A percentile compares a stretch with the other conserved stretches of the same genome.
Evolutionary conservation across 2,797 vertebrate genomes (phyloP).

Genomic region (Ara ararauna): DNA sequence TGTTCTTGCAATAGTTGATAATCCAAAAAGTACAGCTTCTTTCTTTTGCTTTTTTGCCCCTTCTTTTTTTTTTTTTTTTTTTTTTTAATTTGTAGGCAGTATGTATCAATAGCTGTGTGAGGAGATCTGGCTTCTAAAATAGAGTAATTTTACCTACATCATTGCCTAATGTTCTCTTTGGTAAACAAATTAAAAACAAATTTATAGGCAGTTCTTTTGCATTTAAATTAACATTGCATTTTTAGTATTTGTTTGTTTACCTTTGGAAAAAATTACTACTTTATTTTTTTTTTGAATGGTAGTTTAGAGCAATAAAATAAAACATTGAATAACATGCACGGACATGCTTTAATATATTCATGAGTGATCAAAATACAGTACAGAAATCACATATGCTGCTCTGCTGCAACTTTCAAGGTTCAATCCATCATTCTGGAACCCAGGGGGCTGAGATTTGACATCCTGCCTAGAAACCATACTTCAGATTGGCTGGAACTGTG

Average conservation of each 20-base stretch:
- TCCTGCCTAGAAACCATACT: slow-evolving; percentile 69
- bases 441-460: slow-evolving; percentile 72
- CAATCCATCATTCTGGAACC: slow-evolving; percentile 73
- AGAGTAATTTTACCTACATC: neutral
- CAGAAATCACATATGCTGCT: slow-evolving; percentile 71
- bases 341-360: slow-evolving; percentile 68
- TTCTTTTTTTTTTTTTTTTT: neutral
- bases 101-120: neutral
- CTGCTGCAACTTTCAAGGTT: slow-evolving; percentile 71
- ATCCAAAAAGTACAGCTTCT: neutral
- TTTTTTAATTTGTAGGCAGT: neutral
- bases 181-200: neutral
- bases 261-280: neutral
- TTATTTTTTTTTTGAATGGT: neutral
- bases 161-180: neutral
- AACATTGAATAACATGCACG: slow-evolving; percentile 16
- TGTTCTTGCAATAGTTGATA: neutral
- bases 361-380: slow-evolving; percentile 64
- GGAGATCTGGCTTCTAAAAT: neutral
- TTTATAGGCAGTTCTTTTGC: neutral
- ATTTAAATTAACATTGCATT: neutral
- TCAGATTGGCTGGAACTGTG: slow-evolving; percentile 75
- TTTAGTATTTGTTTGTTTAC: neutral
- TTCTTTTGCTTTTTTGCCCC: too few relatives aligned
- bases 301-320: neutral